Evolutionary conservation across 2,888 invertebrate genomes (phyloP).

Genomic region (Agrilus biguttatus): DNA sequence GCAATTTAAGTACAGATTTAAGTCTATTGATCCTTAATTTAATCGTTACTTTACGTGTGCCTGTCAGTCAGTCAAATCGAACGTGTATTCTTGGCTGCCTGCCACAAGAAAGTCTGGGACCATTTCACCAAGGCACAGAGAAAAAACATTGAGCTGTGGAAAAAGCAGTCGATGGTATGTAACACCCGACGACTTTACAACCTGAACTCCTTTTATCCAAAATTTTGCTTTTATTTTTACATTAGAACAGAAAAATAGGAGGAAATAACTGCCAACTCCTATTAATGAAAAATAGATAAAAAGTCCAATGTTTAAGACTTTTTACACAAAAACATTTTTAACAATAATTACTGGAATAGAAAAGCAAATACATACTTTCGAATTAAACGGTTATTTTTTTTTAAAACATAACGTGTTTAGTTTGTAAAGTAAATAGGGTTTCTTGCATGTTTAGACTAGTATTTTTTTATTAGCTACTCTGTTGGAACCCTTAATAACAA

Average conservation of each 20-base stretch:
- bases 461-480: slow-evolving; percentile 3
- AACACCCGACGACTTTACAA: slow-evolving; percentile 20
- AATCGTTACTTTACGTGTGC: slow-evolving; percentile 31
- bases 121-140: slow-evolving; percentile 98
- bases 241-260: background rate
- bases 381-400: too few species aligned
- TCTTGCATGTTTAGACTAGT: slow-evolving; percentile 17
- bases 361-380: too few species aligned
- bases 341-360: too few species aligned
- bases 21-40: slow-evolving; percentile 13
- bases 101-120: slow-evolving; percentile 98
- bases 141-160: slow-evolving; percentile 97
- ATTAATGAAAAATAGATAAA: background rate
- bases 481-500: too few species aligned
- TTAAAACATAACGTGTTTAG: slow-evolving; percentile 6
- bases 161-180: slow-evolving; percentile 88
- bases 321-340: too few species aligned
- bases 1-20: too few species aligned
- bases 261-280: background rate
- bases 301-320: too few species aligned
- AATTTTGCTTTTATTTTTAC: slow-evolving; percentile 1
- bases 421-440: slow-evolving; percentile 14
- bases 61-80: slow-evolving; percentile 95
- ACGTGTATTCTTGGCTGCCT: slow-evolving; percentile 90
- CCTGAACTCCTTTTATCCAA: background rate